These are phyloP conservation scores for Ruditapes philippinarum DNA, from an alignment of 1,140 invertebrate species.

Conservation along the genomic window DNA sequence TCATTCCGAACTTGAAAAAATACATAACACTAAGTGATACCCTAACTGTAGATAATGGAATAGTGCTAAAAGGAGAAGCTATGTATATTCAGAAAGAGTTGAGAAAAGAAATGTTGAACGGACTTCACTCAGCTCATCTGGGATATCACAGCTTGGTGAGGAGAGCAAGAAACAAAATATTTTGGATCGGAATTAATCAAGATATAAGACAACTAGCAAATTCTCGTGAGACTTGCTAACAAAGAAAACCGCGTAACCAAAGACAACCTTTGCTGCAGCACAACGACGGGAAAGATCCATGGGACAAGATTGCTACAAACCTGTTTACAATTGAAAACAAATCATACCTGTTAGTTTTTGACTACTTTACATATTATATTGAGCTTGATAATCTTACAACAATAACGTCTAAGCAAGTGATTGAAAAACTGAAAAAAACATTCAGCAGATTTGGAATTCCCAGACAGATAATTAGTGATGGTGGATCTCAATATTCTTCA, in stretches of 20 bases:
- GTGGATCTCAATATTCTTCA: constrained; percentile 51
- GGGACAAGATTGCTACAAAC: constrained; percentile 48
- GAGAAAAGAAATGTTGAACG: no score
- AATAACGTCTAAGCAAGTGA: constrained; percentile 38
- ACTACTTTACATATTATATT: constrained; percentile 47
- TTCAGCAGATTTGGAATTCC: constrained; percentile 59
- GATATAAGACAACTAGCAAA: background rate
- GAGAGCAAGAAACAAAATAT: no score
- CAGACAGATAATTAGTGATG: constrained; percentile 39
- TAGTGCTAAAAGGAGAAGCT: no score
- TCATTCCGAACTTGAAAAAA: background rate
- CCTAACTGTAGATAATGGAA: constrained; percentile 2
- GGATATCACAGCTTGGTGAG: no score
- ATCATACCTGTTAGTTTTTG: constrained; percentile 31
- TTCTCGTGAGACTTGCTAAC: background rate
- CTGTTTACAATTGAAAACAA: constrained; percentile 24
- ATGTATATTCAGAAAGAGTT: no score
- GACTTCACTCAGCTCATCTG: no score
- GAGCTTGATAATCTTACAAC: constrained; percentile 39
- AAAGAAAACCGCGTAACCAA: background rate
- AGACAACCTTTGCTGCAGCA: constrained; percentile 1
- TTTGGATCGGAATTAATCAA: no score
- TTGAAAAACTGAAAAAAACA: constrained; percentile 48
- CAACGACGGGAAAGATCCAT: constrained; percentile 16
- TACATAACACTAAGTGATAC: background rate